Evolutionary conservation across 2,888 invertebrate genomes (phyloP).

Genomic region (Allolobophora icterica): DNA sequence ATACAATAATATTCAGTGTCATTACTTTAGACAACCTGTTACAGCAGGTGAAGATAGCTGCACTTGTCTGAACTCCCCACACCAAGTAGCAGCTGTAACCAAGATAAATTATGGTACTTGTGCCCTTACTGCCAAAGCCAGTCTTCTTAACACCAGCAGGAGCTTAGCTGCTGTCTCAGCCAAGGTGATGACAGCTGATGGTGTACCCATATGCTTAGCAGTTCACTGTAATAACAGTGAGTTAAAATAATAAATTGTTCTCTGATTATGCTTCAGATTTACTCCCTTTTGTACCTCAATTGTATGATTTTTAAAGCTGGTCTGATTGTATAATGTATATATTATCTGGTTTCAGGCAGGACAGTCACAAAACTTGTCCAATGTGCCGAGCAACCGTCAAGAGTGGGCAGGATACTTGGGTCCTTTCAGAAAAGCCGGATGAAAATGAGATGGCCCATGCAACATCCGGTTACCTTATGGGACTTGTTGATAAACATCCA

Average conservation of each 20-base stretch:
- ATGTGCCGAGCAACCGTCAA: constrained; percentile 73
- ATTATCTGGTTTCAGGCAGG: constrained; percentile 70
- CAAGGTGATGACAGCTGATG: too few species aligned
- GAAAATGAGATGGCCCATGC: constrained; percentile 58
- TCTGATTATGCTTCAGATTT: not conserved
- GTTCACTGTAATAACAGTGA: too few species aligned
- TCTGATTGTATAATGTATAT: not conserved
- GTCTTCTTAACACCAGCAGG: too few species aligned
- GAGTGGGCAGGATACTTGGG: constrained; percentile 71
- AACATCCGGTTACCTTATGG: constrained; percentile 59
- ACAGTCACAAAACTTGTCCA: constrained; percentile 75
- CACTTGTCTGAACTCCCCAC: too few species aligned
- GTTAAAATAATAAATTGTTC: not conserved
- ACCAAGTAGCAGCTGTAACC: too few species aligned
- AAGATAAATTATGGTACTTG: too few species aligned
- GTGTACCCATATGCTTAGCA: too few species aligned
- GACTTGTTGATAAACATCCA: constrained; percentile 55
- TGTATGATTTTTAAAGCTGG: not conserved
- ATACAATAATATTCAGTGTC: too few species aligned
- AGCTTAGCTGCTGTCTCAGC: too few species aligned
- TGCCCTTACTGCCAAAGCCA: too few species aligned
- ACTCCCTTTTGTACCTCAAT: not conserved
- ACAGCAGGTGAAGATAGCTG: too few species aligned
- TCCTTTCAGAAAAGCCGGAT: constrained; percentile 61
- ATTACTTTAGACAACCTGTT: too few species aligned